A percentile compares a stretch with the other conserved stretches of the same genome.
Evolutionary conservation across 1,140 invertebrate species (phyloP).

Genomic region (Macrostomum lignano): DNA sequence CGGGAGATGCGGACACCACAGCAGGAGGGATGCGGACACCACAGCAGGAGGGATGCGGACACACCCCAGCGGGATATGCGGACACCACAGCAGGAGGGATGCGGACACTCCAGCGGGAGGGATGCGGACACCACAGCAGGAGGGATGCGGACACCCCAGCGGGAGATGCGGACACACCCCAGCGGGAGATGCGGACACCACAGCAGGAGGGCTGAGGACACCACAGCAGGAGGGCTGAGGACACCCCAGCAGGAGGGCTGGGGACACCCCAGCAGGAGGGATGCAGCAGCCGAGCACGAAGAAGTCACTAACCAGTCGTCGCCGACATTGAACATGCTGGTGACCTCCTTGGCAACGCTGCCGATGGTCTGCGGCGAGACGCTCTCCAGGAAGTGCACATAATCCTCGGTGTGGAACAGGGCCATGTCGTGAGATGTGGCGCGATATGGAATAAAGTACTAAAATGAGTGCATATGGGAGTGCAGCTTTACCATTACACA

Average conservation of each 20-base stretch:
- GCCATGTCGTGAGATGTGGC: slow-evolving; percentile 86
- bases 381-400: slow-evolving; percentile 77
- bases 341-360: slow-evolving; percentile 53
- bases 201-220: too few species aligned
- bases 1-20: too few species aligned
- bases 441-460: slow-evolving; percentile 62
- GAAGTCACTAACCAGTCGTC: slow-evolving; percentile 56
- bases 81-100: too few species aligned
- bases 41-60: too few species aligned
- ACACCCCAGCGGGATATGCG: too few species aligned
- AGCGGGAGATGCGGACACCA: too few species aligned
- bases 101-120: too few species aligned
- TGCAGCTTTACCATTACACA: background rate
- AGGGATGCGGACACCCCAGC: too few species aligned
- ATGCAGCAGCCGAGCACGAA: background rate
- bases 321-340: slow-evolving; percentile 69
- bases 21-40: too few species aligned
- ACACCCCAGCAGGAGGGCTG: background rate
- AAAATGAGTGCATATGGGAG: slow-evolving; percentile 6
- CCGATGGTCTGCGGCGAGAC: slow-evolving; percentile 84
- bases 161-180: too few species aligned
- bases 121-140: too few species aligned
- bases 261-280: background rate
- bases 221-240: too few species aligned
- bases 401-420: slow-evolving; percentile 86